Percentiles rank a stretch among this genome's conserved stretches.
Conservation (phyloP, 2,888 invertebrate species). For the Clanis bilineata region DNA sequence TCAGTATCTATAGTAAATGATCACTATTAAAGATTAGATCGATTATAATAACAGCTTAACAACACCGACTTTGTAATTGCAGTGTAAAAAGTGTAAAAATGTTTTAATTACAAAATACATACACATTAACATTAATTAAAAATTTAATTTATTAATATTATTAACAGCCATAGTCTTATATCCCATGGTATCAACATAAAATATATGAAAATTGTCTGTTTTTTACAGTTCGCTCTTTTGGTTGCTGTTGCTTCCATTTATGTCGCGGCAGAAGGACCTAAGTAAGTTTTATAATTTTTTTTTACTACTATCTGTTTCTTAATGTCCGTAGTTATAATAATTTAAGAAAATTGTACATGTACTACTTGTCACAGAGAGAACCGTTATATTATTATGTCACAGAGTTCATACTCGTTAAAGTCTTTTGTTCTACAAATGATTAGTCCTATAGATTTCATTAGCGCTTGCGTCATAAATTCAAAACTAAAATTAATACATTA, state of each 20-base stretch:
- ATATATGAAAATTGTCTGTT: slow-evolving; percentile 20
- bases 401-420: not conserved
- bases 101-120: too few relatives aligned
- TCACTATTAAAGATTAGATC: too few relatives aligned
- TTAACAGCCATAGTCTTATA: too few relatives aligned
- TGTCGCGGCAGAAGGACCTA: slow-evolving; percentile 69
- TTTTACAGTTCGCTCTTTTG: slow-evolving; percentile 77
- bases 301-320: not conserved
- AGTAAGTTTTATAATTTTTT: slow-evolving; percentile 52
- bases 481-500: not conserved
- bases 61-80: too few relatives aligned
- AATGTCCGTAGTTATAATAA: too few relatives aligned
- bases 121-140: too few relatives aligned
- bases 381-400: not conserved
- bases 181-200: not conserved
- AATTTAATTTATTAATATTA: too few relatives aligned
- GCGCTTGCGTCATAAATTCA: not conserved
- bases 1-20: too few relatives aligned
- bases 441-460: not conserved
- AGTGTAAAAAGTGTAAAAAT: too few relatives aligned
- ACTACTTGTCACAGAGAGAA: too few relatives aligned
- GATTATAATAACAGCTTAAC: too few relatives aligned
- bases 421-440: not conserved
- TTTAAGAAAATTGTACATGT: too few relatives aligned
- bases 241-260: slow-evolving; percentile 65